Conservation (phyloP, 2,797 vertebrate species). For the Enteromius thamalakanensis region DNA sequence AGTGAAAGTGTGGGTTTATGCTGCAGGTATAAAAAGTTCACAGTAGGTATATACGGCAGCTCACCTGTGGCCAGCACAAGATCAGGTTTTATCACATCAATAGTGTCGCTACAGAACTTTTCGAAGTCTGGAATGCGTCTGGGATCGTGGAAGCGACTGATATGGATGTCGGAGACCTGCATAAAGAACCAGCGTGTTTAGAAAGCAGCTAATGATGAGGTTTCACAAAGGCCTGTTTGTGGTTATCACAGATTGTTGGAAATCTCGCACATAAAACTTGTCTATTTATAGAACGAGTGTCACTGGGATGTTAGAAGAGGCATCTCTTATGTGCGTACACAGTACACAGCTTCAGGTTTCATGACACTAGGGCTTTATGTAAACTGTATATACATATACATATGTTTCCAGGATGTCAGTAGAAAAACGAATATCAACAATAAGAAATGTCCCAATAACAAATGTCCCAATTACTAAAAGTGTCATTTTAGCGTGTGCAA, state of each 20-base stretch:
- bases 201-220: neutral
- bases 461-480: neutral
- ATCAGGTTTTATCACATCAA: constrained; percentile 87
- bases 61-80: constrained; percentile 95
- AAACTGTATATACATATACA: neutral
- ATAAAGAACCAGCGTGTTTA: constrained; percentile 38
- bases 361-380: neutral
- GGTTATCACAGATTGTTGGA: neutral
- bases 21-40: neutral
- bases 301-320: constrained; percentile 6
- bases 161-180: constrained; percentile 97
- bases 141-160: constrained; percentile 90
- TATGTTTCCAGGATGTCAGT: neutral
- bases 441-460: neutral
- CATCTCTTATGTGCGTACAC: neutral
- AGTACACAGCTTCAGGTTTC: constrained; percentile 12
- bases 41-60: neutral
- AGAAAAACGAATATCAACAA: neutral
- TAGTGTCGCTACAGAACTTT: constrained; percentile 91
- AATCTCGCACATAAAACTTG: constrained; percentile 15
- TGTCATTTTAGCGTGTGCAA: neutral
- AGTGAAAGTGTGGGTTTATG: constrained; percentile 16
- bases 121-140: constrained; percentile 87
- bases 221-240: neutral
- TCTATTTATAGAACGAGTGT: constrained; percentile 27